Evolutionary conservation across 2,888 invertebrate genomes (phyloP).

Genomic region (Drosophila mimica): DNA sequence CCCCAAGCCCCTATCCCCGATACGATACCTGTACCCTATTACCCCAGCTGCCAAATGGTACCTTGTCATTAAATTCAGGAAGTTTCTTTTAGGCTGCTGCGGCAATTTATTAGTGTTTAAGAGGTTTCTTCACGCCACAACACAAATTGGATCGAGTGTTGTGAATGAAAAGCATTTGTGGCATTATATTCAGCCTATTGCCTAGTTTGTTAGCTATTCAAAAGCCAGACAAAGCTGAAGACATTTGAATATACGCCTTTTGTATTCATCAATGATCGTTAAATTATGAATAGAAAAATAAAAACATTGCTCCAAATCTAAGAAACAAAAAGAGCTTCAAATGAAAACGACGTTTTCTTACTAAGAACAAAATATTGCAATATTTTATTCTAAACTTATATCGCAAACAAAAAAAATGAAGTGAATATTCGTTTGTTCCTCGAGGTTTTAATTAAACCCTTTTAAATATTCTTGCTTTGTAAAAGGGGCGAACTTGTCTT

Average conservation of each 20-base stretch:
- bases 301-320: neutral
- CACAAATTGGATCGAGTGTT: slow-evolving; percentile 37
- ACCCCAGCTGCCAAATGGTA: slow-evolving; percentile 5
- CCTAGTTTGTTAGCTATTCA: slow-evolving; percentile 47
- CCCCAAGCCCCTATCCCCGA: slow-evolving; percentile 6
- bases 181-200: neutral
- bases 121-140: slow-evolving; percentile 72
- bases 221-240: slow-evolving; percentile 28
- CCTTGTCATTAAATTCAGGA: slow-evolving; percentile 64
- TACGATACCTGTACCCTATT: slow-evolving; percentile 21
- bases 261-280: neutral
- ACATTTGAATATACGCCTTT: slow-evolving; percentile 16
- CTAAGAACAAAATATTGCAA: neutral
- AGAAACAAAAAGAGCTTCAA: neutral
- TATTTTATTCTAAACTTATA: neutral
- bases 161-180: slow-evolving; percentile 56
- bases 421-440: neutral
- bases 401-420: neutral
- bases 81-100: slow-evolving; percentile 58
- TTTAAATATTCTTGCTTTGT: neutral
- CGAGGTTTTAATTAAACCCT: neutral
- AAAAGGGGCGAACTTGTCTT: neutral
- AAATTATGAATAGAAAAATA: slow-evolving; percentile 16
- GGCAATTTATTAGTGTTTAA: slow-evolving; percentile 75
- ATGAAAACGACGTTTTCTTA: neutral